These are phyloP conservation scores for Electrophaes corylata DNA, from an alignment of 2,888 invertebrate species.

Conservation along the genomic window DNA sequence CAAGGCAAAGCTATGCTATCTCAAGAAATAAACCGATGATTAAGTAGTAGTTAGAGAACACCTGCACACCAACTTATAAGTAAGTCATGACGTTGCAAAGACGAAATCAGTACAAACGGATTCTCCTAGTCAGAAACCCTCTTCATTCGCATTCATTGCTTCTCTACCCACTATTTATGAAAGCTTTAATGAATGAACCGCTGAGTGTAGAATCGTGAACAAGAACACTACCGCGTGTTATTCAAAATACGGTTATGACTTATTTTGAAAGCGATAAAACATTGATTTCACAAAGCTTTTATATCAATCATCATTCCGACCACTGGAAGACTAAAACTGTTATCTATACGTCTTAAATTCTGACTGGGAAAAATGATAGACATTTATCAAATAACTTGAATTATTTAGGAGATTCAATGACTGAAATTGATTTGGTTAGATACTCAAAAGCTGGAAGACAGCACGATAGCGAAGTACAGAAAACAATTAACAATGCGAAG, in stretches of 20 bases:
- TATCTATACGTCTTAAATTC: background rate
- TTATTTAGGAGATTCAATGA: too few relatives aligned
- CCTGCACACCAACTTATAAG: background rate
- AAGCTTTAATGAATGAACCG: conserved; percentile 21
- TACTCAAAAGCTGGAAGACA: background rate
- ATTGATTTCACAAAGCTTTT: conserved; percentile 31
- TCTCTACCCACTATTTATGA: conserved; percentile 17
- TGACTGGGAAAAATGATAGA: too few relatives aligned
- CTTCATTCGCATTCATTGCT: conserved; percentile 8
- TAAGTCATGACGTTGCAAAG: background rate
- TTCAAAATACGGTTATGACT: conserved; percentile 27
- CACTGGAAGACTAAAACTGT: background rate
- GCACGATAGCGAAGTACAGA: background rate
- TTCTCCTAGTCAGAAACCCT: conserved; percentile 3
- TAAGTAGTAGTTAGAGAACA: background rate
- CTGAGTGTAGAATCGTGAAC: conserved; percentile 13
- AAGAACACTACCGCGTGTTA: conserved; percentile 24
- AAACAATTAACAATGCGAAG: background rate
- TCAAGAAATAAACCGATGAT: background rate
- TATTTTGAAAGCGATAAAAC: conserved; percentile 32
- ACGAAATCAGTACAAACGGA: background rate
- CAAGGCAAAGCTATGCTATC: background rate
- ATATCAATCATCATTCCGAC: conserved; percentile 9
- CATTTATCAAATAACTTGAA: too few relatives aligned
- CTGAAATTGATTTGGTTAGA: too few relatives aligned